These are phyloP conservation scores for Eudyptes chrysolophus DNA, from an alignment of 2,113 vertebrate genomes.

Conservation along the genomic window DNA sequence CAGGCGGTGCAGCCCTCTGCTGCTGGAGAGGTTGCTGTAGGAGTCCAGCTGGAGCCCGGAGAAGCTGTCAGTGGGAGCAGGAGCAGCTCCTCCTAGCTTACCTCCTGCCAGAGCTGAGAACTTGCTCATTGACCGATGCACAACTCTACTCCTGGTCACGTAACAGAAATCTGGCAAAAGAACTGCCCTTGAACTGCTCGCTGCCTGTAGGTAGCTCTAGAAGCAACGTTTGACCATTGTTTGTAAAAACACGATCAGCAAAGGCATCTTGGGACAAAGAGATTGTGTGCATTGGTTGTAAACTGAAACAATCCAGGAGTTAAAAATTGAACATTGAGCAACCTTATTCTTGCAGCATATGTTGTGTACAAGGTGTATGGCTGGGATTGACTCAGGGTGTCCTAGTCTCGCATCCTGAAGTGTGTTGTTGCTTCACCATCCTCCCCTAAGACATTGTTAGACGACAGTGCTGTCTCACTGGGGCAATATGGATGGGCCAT, in stretches of 20 bases:
- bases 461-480: neutral
- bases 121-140: accelerated
- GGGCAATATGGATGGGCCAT: neutral
- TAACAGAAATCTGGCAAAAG: neutral
- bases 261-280: neutral
- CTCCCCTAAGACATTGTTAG: neutral
- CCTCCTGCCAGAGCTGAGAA: neutral
- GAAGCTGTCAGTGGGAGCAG: neutral
- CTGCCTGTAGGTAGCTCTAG: neutral
- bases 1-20: accelerated
- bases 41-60: neutral
- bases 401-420: neutral
- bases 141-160: neutral
- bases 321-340: neutral
- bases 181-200: neutral
- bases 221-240: neutral
- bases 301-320: neutral
- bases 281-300: neutral
- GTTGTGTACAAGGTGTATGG: neutral
- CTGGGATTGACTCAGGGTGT: neutral
- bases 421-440: neutral
- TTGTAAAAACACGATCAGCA: neutral
- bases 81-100: neutral
- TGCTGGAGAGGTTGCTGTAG: neutral
- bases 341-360: neutral